phyloP scores from a whole-genome alignment of 2,888 invertebrate genomes.

The Thereva unica region DNA sequence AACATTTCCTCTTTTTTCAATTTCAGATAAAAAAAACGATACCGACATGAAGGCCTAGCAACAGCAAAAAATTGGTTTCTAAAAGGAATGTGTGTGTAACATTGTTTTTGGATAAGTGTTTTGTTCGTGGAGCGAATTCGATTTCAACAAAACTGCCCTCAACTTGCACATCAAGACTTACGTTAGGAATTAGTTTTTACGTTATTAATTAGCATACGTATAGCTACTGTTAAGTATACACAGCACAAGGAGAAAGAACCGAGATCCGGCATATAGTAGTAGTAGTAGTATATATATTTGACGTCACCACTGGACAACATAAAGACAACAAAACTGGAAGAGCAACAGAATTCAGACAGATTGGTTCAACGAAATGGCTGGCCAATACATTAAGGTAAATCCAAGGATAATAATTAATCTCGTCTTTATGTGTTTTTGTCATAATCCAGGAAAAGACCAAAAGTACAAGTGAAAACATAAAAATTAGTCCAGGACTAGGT shows the following conservation, averaged over 20 bases:
- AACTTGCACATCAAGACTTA: conserved; percentile 15
- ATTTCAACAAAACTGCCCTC: conserved; percentile 14
- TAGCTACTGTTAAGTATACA: not conserved
- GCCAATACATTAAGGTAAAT: conserved; percentile 46
- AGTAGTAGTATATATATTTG: no score
- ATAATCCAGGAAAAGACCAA: no score
- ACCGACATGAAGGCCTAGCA: conserved; percentile 25
- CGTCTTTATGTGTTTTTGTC: not conserved
- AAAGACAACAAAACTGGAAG: conserved; percentile 42
- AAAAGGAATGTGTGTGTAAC: conserved; percentile 8
- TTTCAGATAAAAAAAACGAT: not conserved
- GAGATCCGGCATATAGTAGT: not conserved
- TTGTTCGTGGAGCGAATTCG: conserved; percentile 26
- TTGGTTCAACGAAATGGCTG: conserved; percentile 49
- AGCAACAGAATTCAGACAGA: conserved; percentile 41
- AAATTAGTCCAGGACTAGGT: no score
- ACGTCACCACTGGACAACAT: not conserved
- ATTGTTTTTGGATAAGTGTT: conserved; percentile 4
- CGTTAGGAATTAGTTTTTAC: conserved; percentile 14
- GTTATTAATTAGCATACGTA: not conserved
- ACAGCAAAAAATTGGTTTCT: conserved; percentile 17
- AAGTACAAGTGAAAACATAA: no score
- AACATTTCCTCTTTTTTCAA: not conserved
- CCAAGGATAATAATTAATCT: not conserved
- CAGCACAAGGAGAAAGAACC: not conserved